Conservation (phyloP, 2,113 vertebrate species). For the Silurus asotus region DNA sequence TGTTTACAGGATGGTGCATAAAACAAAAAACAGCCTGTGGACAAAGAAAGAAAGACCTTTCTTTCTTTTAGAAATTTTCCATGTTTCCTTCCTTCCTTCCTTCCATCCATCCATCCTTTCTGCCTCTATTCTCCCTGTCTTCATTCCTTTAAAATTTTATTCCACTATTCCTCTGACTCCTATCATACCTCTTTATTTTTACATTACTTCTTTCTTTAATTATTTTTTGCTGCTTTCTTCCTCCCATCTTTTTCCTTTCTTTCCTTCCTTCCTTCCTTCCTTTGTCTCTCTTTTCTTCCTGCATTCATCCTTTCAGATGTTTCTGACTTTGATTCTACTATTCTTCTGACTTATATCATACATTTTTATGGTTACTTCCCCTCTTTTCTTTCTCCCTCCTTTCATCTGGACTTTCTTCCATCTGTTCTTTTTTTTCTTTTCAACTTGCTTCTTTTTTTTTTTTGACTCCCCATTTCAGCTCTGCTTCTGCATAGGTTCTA, state of each 20-base stretch:
- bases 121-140: neutral
- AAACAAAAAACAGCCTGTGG: too few relatives aligned
- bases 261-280: fast-evolving
- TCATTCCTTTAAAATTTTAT: too few relatives aligned
- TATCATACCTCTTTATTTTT: neutral
- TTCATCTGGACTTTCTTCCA: neutral
- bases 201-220: neutral
- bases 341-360: too few relatives aligned
- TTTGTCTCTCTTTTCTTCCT: neutral
- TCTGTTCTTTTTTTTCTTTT: neutral
- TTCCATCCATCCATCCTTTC: neutral
- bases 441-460: neutral
- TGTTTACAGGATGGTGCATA: too few relatives aligned
- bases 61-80: too few relatives aligned
- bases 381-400: too few relatives aligned
- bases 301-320: neutral
- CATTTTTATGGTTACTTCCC: neutral
- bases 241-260: neutral
- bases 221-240: too few relatives aligned
- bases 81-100: neutral
- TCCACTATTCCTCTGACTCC: neutral
- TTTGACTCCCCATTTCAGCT: neutral
- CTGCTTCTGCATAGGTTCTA: neutral
- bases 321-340: neutral
- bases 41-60: too few relatives aligned